Conservation (phyloP, 2,113 vertebrate genomes). For the Hassar affinis region DNA sequence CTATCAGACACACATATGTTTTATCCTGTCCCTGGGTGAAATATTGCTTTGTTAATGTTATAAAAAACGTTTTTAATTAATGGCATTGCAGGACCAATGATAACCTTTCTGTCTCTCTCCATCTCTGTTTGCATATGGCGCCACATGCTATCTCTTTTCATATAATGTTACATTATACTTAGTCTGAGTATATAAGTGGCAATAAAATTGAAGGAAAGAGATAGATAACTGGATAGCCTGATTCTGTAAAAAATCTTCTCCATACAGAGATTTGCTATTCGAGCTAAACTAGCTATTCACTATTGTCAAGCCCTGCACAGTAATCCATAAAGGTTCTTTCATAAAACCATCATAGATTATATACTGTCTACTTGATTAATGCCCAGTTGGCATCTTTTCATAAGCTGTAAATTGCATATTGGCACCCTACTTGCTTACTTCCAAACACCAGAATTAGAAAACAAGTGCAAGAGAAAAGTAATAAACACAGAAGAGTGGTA, state of each 20-base stretch:
- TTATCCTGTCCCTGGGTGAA: slow-evolving; percentile 16
- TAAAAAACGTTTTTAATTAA: no score
- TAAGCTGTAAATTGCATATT: slow-evolving; percentile 39
- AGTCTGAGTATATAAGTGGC: background rate
- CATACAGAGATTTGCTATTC: background rate
- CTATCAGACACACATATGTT: background rate
- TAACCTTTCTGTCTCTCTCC: slow-evolving; percentile 46
- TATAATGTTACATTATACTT: background rate
- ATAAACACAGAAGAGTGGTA: slow-evolving; percentile 45
- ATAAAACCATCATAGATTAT: slow-evolving; percentile 29
- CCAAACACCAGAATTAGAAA: slow-evolving; percentile 32
- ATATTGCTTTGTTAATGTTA: slow-evolving; percentile 49
- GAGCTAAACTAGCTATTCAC: no score
- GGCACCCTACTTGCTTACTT: slow-evolving; percentile 28
- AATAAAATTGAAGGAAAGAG: background rate
- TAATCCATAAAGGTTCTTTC: slow-evolving; percentile 18
- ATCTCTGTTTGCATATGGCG: no score
- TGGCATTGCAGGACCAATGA: slow-evolving; percentile 29
- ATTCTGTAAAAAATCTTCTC: background rate
- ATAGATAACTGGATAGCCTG: background rate
- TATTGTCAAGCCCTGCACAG: background rate
- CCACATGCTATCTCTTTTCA: background rate
- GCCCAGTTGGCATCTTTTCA: slow-evolving; percentile 8
- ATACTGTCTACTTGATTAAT: slow-evolving; percentile 31
- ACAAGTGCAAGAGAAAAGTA: slow-evolving; percentile 44